These are phyloP conservation scores for Epirrita christyi DNA, from an alignment of 2,888 invertebrate species.

Conservation along the genomic window DNA sequence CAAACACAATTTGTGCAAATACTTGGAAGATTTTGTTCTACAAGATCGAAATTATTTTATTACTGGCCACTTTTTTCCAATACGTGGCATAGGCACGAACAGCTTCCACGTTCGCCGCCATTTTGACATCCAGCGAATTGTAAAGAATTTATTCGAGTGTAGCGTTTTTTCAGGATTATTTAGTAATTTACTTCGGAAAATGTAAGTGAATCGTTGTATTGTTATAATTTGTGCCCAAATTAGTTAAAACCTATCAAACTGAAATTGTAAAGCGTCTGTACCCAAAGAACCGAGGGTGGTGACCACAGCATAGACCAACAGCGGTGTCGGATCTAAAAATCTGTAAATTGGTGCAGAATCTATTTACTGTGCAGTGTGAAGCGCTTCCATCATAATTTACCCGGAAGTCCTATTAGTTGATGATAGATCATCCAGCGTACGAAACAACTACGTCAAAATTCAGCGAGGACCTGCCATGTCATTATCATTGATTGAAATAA, in stretches of 20 bases:
- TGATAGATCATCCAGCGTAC: slow-evolving; percentile 22
- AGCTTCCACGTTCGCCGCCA: slow-evolving; percentile 92
- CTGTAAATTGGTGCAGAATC: slow-evolving; percentile 27
- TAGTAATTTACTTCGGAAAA: slow-evolving; percentile 82
- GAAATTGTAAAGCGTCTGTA: slow-evolving; percentile 32
- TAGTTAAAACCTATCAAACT: slow-evolving; percentile 4
- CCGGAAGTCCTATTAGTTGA: neutral
- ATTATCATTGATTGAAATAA: slow-evolving; percentile 81
- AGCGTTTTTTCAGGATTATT: slow-evolving; percentile 87
- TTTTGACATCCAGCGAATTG: slow-evolving; percentile 92
- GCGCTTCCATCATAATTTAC: slow-evolving; percentile 7
- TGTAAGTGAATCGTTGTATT: slow-evolving; percentile 66
- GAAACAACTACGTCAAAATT: slow-evolving; percentile 50
- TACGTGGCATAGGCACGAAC: slow-evolving; percentile 93
- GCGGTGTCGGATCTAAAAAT: slow-evolving; percentile 79
- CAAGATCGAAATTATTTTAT: slow-evolving; percentile 15
- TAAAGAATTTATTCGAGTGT: slow-evolving; percentile 88
- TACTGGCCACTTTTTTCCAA: slow-evolving; percentile 84
- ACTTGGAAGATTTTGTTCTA: neutral
- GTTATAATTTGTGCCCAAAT: slow-evolving; percentile 6
- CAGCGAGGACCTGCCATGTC: slow-evolving; percentile 78
- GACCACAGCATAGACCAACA: slow-evolving; percentile 82
- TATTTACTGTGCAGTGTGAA: slow-evolving; percentile 16
- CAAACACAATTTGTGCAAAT: neutral
- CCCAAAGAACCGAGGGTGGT: slow-evolving; percentile 73